phyloP scores from a whole-genome alignment of 1,140 invertebrate species.

The Psix sp. region DNA sequence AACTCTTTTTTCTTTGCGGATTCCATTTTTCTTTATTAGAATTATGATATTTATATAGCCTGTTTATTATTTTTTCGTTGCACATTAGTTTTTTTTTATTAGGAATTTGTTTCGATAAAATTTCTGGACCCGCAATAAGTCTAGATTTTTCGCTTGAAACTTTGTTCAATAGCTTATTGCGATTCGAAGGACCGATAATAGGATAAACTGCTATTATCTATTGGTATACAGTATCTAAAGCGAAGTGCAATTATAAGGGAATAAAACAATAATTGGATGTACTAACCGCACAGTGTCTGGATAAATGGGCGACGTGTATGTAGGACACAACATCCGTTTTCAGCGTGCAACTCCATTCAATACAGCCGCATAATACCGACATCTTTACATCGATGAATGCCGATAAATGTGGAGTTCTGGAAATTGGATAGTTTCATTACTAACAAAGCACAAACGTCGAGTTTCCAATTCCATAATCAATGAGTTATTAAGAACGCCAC shows the following conservation, averaged over 20 bases:
- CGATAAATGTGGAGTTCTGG: conserved; percentile 16
- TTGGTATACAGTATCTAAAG: conserved; percentile 19
- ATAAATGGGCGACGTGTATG: conserved; percentile 25
- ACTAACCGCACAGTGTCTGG: conserved; percentile 33
- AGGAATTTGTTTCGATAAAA: conserved; percentile 4
- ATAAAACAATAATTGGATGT: conserved; percentile 47
- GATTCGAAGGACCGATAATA: conserved; percentile 24
- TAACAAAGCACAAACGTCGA: no score
- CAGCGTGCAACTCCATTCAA: conserved; percentile 19
- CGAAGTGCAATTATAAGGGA: conserved; percentile 38
- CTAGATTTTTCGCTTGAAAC: conserved; percentile 12
- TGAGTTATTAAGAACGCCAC: no score
- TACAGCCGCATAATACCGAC: conserved; percentile 24
- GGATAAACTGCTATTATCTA: conserved; percentile 43
- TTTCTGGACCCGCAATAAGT: conserved; percentile 11
- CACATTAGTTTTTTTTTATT: background rate
- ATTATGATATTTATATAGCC: no score
- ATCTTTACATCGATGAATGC: conserved; percentile 24
- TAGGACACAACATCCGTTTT: conserved; percentile 37
- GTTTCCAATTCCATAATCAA: no score
- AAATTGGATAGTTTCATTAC: conserved; percentile 6
- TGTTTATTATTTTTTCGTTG: no score
- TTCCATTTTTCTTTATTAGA: no score
- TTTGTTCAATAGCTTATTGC: conserved; percentile 28
- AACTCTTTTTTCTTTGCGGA: no score